phyloP scores from a whole-genome alignment of 2,888 invertebrate genomes.

The Matsumyia berberina region DNA sequence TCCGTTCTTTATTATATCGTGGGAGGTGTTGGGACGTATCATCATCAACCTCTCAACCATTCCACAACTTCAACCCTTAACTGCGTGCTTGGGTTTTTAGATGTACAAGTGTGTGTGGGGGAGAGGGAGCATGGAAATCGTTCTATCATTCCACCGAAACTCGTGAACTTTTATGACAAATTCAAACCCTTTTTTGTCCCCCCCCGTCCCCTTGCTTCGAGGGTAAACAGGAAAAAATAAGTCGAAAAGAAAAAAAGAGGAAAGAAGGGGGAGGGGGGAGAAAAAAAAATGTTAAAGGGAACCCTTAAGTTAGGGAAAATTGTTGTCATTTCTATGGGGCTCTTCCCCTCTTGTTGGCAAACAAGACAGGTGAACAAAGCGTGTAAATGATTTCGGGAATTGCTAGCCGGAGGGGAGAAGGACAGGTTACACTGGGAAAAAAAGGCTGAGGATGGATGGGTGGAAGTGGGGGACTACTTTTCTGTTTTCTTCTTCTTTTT shows the following conservation, averaged over 20 bases:
- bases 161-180: conserved; percentile 46
- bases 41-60: neutral
- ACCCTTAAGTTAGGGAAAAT: conserved; percentile 36
- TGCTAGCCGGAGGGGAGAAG: neutral
- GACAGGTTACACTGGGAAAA: neutral
- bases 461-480: conserved; percentile 10
- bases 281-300: neutral
- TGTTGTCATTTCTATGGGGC: conserved; percentile 60
- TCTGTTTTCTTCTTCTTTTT: neutral
- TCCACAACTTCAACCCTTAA: neutral
- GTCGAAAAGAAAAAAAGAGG: conserved; percentile 10
- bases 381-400: conserved; percentile 56
- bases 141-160: conserved; percentile 33
- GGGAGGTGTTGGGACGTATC: conserved; percentile 24
- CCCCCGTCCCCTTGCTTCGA: neutral
- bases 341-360: conserved; percentile 12
- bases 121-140: conserved; percentile 32
- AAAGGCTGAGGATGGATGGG: conserved; percentile 19
- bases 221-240: conserved; percentile 24
- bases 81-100: conserved; percentile 12
- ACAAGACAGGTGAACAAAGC: conserved; percentile 61
- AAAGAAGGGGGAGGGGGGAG: neutral
- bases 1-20: neutral
- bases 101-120: too few relatives aligned
- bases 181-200: conserved; percentile 7